Percentiles rank a stretch among this genome's conserved stretches.
These are phyloP conservation scores for Oncorhynchus clarkii DNA, from an alignment of 2,113 vertebrate genomes.

Conservation along the genomic window DNA sequence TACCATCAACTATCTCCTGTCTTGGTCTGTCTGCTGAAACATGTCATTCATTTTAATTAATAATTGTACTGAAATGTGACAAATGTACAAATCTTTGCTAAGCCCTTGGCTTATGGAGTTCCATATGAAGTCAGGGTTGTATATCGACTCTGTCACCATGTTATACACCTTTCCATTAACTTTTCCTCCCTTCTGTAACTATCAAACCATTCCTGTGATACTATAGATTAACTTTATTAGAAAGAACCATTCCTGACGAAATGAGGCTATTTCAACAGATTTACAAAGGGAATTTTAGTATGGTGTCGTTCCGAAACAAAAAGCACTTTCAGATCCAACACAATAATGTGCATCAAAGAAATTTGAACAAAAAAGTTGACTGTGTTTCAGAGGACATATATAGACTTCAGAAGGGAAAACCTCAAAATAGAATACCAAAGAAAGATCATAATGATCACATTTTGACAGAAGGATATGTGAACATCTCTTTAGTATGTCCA, in stretches of 20 bases:
- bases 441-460: constrained; percentile 13
- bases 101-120: background rate
- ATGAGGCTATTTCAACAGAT: too few relatives aligned
- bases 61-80: background rate
- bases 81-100: background rate
- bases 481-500: constrained; percentile 24
- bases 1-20: background rate
- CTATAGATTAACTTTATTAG: background rate
- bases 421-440: background rate
- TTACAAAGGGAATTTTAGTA: too few relatives aligned
- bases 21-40: background rate
- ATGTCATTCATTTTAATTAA: background rate
- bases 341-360: background rate
- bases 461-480: constrained; percentile 24
- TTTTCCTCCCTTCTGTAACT: background rate
- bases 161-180: background rate
- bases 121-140: background rate
- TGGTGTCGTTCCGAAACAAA: too few relatives aligned
- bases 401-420: constrained; percentile 4
- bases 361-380: background rate
- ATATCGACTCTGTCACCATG: background rate
- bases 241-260: too few relatives aligned
- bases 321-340: too few relatives aligned
- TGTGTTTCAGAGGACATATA: background rate
- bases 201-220: background rate